Evolutionary conservation across 2,888 invertebrate genomes (phyloP).

Genomic region (Oscheius sp.): DNA sequence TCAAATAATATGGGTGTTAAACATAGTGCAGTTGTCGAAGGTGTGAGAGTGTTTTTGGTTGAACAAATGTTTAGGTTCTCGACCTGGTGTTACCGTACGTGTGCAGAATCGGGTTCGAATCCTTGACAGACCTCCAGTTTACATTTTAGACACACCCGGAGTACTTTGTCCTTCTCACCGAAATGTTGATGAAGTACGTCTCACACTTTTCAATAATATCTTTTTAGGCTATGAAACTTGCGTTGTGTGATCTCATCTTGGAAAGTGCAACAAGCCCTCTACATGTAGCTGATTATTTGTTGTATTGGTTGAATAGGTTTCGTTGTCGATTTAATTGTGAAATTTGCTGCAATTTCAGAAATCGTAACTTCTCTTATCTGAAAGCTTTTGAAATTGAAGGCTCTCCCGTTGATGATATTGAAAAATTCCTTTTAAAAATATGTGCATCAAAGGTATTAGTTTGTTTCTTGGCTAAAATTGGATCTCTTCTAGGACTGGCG

Average conservation of each 20-base stretch:
- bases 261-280: constrained; percentile 64
- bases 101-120: constrained; percentile 70
- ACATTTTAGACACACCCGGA: constrained; percentile 73
- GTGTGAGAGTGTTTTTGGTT: constrained; percentile 26
- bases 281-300: constrained; percentile 69
- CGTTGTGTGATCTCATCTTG: constrained; percentile 69
- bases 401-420: constrained; percentile 63
- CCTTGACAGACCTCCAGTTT: constrained; percentile 68
- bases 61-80: constrained; percentile 51
- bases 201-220: background rate
- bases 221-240: constrained; percentile 68
- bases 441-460: constrained; percentile 49
- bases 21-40: constrained; percentile 64
- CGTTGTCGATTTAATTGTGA: background rate
- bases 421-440: constrained; percentile 54
- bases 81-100: constrained; percentile 71
- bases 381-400: constrained; percentile 52
- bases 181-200: constrained; percentile 51
- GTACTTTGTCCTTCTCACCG: constrained; percentile 64
- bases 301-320: constrained; percentile 69
- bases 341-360: constrained; percentile 41
- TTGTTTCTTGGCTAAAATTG: background rate
- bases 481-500: constrained; percentile 49
- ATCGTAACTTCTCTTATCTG: constrained; percentile 65
- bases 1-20: constrained; percentile 62